phyloP scores from a whole-genome alignment of 2,113 vertebrate species.

The Heliornis fulica region DNA sequence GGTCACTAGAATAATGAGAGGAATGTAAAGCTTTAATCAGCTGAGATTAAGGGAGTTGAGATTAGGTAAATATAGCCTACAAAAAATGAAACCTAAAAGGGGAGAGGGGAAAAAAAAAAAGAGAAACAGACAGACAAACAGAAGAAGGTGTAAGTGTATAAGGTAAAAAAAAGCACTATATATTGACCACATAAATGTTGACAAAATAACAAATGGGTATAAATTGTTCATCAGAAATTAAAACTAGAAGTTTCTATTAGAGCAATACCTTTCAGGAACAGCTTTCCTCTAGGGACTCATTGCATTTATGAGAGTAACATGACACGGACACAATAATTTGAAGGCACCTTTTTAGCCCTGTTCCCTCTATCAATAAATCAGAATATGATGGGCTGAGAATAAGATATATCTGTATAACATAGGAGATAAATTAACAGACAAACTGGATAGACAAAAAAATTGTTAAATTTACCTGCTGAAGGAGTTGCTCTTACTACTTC shows the following conservation, averaged over 20 bases:
- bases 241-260: background rate
- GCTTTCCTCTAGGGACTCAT: background rate
- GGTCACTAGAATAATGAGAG: background rate
- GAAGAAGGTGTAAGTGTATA: background rate
- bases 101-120: background rate
- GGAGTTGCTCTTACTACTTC: constrained; percentile 95
- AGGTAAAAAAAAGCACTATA: background rate
- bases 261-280: background rate
- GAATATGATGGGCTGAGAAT: background rate
- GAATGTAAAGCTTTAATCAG: background rate
- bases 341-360: background rate
- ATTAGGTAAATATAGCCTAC: background rate
- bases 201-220: background rate
- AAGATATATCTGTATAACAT: background rate
- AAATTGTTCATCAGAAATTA: background rate
- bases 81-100: background rate
- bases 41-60: background rate
- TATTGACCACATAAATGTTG: background rate
- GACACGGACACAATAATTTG: background rate
- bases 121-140: background rate
- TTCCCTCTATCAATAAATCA: background rate
- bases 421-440: background rate
- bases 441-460: background rate
- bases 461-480: constrained; percentile 84
- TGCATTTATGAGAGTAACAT: background rate